These are phyloP conservation scores for Zoanthus gigantus DNA, from an alignment of 92 coral and sea anemone species.

Conservation along the genomic window DNA sequence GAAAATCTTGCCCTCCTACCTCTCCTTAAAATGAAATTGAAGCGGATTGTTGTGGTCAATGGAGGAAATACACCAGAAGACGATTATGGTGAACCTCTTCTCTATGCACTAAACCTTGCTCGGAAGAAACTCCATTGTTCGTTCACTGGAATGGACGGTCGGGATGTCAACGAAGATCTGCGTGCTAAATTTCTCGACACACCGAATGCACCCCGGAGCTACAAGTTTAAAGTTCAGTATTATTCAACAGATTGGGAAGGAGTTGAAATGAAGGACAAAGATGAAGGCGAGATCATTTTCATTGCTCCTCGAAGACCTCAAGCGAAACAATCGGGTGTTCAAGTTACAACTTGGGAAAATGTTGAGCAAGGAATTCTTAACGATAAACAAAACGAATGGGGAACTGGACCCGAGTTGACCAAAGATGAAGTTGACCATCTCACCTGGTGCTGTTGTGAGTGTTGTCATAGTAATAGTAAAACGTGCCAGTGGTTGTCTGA, in stretches of 20 bases:
- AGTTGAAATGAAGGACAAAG: slow-evolving; percentile 37
- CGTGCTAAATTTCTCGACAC: slow-evolving; percentile 54
- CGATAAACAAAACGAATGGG: slow-evolving; percentile 65
- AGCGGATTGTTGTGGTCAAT: slow-evolving; percentile 70
- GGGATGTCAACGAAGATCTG: slow-evolving; percentile 68
- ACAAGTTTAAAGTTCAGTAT: slow-evolving; percentile 66
- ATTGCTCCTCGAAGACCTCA: slow-evolving; percentile 59
- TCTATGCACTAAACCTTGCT: slow-evolving; percentile 71
- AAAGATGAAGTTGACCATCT: slow-evolving; percentile 58
- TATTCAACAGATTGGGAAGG: slow-evolving; percentile 40
- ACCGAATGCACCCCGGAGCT: slow-evolving; percentile 54
- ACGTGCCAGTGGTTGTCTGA: slow-evolving; percentile 50
- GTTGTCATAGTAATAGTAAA: slow-evolving; percentile 51
- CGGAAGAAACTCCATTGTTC: slow-evolving; percentile 79
- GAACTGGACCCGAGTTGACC: slow-evolving; percentile 62
- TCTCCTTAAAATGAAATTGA: slow-evolving; percentile 62
- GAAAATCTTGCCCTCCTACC: slow-evolving; percentile 83
- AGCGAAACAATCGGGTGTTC: neutral
- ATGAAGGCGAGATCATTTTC: slow-evolving; percentile 66
- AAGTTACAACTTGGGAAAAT: slow-evolving; percentile 53
- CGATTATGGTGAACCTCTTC: slow-evolving; percentile 53
- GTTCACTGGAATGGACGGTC: slow-evolving; percentile 69
- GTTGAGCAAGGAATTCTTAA: slow-evolving; percentile 31
- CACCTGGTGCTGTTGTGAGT: slow-evolving; percentile 73
- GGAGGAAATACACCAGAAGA: slow-evolving; percentile 69